Evolutionary conservation across 2,113 vertebrate species (phyloP).

Genomic region (Cyanistes caeruleus): DNA sequence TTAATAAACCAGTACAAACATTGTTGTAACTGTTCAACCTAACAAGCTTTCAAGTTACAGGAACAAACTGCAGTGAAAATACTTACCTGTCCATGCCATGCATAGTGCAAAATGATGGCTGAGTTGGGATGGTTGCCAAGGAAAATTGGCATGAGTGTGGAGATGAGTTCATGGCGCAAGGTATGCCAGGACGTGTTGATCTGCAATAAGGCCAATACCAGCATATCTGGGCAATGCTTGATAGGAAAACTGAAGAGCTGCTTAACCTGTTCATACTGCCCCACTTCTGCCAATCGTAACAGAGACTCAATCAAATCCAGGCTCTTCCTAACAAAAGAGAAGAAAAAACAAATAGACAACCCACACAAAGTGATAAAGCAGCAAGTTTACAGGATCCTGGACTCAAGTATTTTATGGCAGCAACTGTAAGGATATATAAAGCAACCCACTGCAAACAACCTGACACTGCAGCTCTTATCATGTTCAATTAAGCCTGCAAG

Average conservation of each 20-base stretch:
- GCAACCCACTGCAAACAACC: neutral
- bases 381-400: neutral
- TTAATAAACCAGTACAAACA: neutral
- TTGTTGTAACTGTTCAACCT: neutral
- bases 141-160: constrained; percentile 98
- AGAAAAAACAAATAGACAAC: neutral
- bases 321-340: constrained; percentile 88
- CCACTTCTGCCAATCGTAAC: constrained; percentile 92
- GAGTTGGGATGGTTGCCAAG: constrained; percentile 99
- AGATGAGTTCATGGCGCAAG: constrained; percentile 97
- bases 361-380: neutral
- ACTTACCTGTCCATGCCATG: constrained; percentile 97
- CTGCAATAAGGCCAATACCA: constrained; percentile 94
- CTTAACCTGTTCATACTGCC: constrained; percentile 98
- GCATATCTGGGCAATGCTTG: constrained; percentile 98
- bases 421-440: neutral
- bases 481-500: neutral
- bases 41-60: neutral
- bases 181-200: constrained; percentile 99
- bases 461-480: neutral
- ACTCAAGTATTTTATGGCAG: neutral
- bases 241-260: constrained; percentile 98
- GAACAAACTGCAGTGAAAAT: neutral
- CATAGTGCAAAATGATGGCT: constrained; percentile 99
- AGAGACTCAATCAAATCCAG: constrained; percentile 97